Base-by-base conservation (phyloP, 2,888 invertebrate species). In the Hermaeophaga mercurialis region DNA sequence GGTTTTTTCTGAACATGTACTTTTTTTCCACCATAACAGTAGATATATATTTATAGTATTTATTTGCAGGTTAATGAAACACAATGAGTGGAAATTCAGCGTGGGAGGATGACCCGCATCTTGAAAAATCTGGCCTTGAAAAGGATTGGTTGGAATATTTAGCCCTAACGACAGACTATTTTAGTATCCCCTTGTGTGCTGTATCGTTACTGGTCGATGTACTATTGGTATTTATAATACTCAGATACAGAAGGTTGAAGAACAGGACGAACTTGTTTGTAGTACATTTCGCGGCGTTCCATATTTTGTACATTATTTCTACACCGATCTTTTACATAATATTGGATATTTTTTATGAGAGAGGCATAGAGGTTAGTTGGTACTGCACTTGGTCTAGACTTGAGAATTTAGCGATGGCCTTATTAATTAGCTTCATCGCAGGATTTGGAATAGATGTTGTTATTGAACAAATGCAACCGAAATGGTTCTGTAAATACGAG, bases 401-500 rank as follows among this genome's bases (percentile, higher is more conserved):
- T 1, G 64, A 62, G 11, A 60, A 60, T 36, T 57, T 57, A 22
- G 59, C 60, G 11, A 60, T 65, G 24, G 59, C 55, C 38, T 46
- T 66, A 28, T 41, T 54, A 11, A 12, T 66, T 8, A 54, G 60
- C 1, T 68, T 63, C 47, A 44, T 59, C 3, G 59, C 58, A 1
- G 63, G 59, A 7, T 64, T 55, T 38, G 56, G 64, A 2, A 6
- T 66, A 3, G 68, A 68, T 34, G 61, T 59, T 2, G 54, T 61
- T 41, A 34, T 65, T 6, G 61, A 61, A 43, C 49, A 54, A 7
- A 19, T 8, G 2, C 48, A 22, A 24, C 53, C 56, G 1, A 28
- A 26, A 6, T 61, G 61, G 52, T 65, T 63, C 45, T 9, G 44
- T n/a, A 58, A 59, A 54, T 63, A 66, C 14, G 24, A 59, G 14